Evolutionary conservation across 2,888 invertebrate genomes (phyloP).

Genomic region (Dasypolia templi): DNA sequence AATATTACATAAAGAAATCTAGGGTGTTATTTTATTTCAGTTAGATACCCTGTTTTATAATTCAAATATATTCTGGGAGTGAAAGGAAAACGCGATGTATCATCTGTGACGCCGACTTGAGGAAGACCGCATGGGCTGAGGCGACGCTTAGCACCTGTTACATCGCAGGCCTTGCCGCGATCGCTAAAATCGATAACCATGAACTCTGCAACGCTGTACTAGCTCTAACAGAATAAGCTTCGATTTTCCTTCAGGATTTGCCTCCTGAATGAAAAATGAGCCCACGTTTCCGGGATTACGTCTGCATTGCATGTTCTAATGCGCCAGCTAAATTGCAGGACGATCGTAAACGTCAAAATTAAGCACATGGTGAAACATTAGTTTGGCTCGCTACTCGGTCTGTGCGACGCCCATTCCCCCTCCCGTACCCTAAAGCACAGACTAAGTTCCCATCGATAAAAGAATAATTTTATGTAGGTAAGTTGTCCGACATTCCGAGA

Average conservation of each 20-base stretch:
- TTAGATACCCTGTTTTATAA: constrained; percentile 37
- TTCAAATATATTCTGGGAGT: constrained; percentile 29
- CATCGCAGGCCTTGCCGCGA: constrained; percentile 42
- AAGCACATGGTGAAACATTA: constrained; percentile 50
- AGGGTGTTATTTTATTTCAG: constrained; percentile 29
- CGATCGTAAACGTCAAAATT: constrained; percentile 57
- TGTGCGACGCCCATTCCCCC: constrained; percentile 51
- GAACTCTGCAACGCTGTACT: constrained; percentile 20
- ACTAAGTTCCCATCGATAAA: constrained; percentile 58
- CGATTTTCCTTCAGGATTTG: constrained; percentile 10
- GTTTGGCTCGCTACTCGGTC: constrained; percentile 52
- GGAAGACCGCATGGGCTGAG: constrained; percentile 52
- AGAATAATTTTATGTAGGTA: constrained; percentile 59
- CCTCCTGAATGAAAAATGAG: constrained; percentile 31
- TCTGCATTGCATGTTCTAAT: constrained; percentile 36
- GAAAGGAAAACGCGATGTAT: constrained; percentile 35
- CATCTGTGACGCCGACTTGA: constrained; percentile 51
- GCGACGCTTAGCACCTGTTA: constrained; percentile 59
- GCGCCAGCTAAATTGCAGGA: constrained; percentile 38
- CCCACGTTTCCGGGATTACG: constrained; percentile 40
- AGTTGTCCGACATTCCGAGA: constrained; percentile 57
- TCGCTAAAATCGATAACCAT: constrained; percentile 49
- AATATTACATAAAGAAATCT: constrained; percentile 24
- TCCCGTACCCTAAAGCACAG: constrained; percentile 31
- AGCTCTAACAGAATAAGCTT: constrained; percentile 3